phyloP scores from a whole-genome alignment of 2,797 vertebrate species.

The Labroides dimidiatus region DNA sequence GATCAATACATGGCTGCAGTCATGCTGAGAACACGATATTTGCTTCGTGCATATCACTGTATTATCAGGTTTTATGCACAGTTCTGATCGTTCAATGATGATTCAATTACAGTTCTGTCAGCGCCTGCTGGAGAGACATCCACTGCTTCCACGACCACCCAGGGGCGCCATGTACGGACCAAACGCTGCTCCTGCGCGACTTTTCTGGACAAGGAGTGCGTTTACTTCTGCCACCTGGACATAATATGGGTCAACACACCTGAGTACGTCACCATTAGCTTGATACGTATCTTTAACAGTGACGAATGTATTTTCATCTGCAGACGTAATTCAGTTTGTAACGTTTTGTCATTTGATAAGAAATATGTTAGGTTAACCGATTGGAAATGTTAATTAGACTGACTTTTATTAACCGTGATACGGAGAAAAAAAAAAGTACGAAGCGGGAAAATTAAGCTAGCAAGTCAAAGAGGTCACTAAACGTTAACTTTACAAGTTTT shows the following conservation, averaged over 20 bases:
- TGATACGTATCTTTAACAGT: not conserved
- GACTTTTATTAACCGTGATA: no score
- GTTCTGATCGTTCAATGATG: conserved; percentile 22
- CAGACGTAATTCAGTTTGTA: not conserved
- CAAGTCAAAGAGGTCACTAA: no score
- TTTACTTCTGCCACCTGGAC: conserved; percentile 98
- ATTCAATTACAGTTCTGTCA: conserved; percentile 46
- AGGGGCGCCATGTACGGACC: conserved; percentile 79
- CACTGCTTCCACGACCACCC: conserved; percentile 25
- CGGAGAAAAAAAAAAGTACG: no score
- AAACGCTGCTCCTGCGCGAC: conserved; percentile 95
- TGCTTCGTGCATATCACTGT: not conserved
- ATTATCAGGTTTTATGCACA: conserved; percentile 2
- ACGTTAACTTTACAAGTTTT: no score
- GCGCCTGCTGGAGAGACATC: conserved; percentile 47
- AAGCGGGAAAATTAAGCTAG: no score
- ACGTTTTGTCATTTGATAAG: not conserved
- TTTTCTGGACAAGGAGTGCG: conserved; percentile 95
- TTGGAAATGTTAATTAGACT: no score
- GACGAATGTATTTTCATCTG: not conserved
- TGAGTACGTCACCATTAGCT: conserved; percentile 84
- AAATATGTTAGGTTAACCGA: no score
- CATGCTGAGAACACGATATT: not conserved
- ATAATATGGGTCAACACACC: conserved; percentile 99
- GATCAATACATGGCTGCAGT: not conserved